Evolutionary conservation across 2,888 invertebrate species (phyloP).

Genomic region (Archaeoteleia sp.): DNA sequence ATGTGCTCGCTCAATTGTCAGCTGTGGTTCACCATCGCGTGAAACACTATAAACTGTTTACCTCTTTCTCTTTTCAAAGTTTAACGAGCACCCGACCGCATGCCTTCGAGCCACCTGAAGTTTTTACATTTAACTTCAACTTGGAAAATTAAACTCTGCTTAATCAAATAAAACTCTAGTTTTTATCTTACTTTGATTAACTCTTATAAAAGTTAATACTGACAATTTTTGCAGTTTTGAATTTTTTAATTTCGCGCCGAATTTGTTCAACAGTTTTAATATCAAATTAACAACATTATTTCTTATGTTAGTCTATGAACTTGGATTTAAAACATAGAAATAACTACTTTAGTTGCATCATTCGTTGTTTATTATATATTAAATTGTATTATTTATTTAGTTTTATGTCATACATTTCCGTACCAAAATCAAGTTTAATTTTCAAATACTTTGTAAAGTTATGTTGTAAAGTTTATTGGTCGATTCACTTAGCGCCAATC

Average conservation of each 20-base stretch:
- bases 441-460: too few species aligned
- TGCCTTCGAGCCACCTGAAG: conserved; percentile 20
- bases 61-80: conserved; percentile 17
- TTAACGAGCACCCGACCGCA: conserved; percentile 22
- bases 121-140: background rate
- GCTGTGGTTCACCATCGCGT: conserved; percentile 51
- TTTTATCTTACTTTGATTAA: background rate
- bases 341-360: background rate
- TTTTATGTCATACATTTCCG: too few species aligned
- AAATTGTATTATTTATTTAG: background rate
- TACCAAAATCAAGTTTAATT: too few species aligned
- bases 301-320: background rate
- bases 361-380: conserved; percentile 7
- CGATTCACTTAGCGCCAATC: too few species aligned
- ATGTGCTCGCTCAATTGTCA: conserved; percentile 42
- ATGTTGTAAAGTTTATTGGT: too few species aligned
- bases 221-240: too few species aligned
- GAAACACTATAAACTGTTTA: conserved; percentile 12
- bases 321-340: background rate
- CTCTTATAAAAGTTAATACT: too few species aligned
- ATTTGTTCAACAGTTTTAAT: too few species aligned
- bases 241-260: too few species aligned
- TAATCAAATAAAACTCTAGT: conserved; percentile 1
- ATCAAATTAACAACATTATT: too few species aligned
- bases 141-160: conserved; percentile 2